Evolutionary conservation across 2,888 invertebrate genomes (phyloP).

Genomic region (Unio delphinus): DNA sequence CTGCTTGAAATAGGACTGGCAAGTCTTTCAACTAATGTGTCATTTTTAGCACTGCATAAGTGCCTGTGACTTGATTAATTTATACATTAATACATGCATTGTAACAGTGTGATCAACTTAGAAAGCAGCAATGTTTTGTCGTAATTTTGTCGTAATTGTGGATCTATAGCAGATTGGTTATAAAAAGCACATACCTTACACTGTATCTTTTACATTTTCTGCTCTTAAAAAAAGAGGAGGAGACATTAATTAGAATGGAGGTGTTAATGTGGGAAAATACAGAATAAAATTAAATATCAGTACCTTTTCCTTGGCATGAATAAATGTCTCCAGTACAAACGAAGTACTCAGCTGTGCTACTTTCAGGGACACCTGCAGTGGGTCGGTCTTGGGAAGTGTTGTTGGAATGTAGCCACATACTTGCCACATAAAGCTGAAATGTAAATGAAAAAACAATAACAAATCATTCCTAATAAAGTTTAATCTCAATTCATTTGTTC

Average conservation of each 20-base stretch:
- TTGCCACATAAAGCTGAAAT: slow-evolving; percentile 92
- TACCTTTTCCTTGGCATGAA: slow-evolving; percentile 96
- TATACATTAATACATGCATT: no score
- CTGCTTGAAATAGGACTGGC: no score
- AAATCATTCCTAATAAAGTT: not conserved
- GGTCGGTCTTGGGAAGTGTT: slow-evolving; percentile 80
- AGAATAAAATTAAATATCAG: no score
- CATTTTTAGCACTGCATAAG: no score
- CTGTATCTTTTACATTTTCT: no score
- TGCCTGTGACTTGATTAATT: no score
- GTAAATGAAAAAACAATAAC: not conserved
- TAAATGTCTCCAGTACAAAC: slow-evolving; percentile 96
- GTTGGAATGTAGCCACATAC: slow-evolving; percentile 95
- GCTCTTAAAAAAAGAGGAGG: no score
- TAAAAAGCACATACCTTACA: not conserved
- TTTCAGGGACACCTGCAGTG: slow-evolving; percentile 82
- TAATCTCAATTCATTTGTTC: not conserved
- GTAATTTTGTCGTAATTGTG: no score
- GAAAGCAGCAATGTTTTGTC: no score
- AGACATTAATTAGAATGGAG: no score
- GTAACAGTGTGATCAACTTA: no score
- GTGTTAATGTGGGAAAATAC: not conserved
- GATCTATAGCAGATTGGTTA: not conserved
- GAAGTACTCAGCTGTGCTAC: slow-evolving; percentile 86
- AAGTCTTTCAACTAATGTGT: no score